A percentile compares a stretch with the other conserved stretches of the same genome.
Conservation (phyloP, 2,113 vertebrate genomes). For the Myodes glareolus region DNA sequence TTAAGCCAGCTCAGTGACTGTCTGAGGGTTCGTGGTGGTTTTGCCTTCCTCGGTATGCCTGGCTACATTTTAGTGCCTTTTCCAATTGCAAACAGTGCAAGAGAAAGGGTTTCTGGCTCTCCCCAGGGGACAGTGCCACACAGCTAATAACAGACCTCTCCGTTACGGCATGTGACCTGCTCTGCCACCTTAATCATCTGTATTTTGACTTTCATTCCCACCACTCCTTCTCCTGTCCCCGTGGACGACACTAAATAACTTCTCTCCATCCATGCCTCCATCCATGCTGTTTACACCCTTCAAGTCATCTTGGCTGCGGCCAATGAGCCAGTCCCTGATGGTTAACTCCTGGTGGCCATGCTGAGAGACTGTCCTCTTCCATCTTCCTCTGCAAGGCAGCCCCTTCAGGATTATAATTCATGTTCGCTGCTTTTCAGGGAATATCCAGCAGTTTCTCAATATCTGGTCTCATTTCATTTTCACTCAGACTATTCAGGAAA, state of each 20-base stretch:
- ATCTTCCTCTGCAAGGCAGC: conserved; percentile 56
- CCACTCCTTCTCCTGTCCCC: conserved; percentile 47
- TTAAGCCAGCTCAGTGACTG: conserved; percentile 60
- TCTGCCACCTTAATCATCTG: conserved; percentile 53
- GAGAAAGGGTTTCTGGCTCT: conserved; percentile 75
- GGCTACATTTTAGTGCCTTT: conserved; percentile 79
- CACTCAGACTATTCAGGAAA: conserved; percentile 53
- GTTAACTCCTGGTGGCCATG: conserved; percentile 21
- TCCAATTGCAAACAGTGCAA: conserved; percentile 81
- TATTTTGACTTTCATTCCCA: conserved; percentile 72
- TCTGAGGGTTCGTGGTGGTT: conserved; percentile 56
- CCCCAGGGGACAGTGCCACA: neutral
- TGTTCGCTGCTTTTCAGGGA: conserved; percentile 57
- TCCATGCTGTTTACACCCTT: conserved; percentile 50
- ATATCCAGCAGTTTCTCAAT: conserved; percentile 54
- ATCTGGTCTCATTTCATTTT: conserved; percentile 63
- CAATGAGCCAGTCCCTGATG: neutral
- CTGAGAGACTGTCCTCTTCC: conserved; percentile 45
- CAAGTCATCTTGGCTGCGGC: neutral
- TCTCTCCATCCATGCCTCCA: conserved; percentile 2
- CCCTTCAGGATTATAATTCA: conserved; percentile 53
- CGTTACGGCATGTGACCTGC: conserved; percentile 40
- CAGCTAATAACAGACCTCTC: conserved; percentile 44
- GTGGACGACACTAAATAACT: conserved; percentile 68
- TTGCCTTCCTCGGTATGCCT: conserved; percentile 51